These are phyloP conservation scores for Drosophila busckii DNA, from an alignment of 1,140 invertebrate genomes.

Conservation along the genomic window DNA sequence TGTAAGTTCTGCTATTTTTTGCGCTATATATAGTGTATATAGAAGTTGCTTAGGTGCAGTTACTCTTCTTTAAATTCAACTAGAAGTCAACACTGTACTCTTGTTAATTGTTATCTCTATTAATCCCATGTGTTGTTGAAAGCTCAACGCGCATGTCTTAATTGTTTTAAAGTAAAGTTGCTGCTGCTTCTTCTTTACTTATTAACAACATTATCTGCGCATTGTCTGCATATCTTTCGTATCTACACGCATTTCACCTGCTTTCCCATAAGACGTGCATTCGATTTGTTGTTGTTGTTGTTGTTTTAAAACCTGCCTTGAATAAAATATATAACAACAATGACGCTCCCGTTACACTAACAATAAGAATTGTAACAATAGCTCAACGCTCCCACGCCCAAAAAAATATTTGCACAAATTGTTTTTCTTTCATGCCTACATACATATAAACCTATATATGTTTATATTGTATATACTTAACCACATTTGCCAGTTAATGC, in stretches of 20 bases:
- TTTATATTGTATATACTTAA: conserved; percentile 40
- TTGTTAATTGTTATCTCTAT: too few relatives aligned
- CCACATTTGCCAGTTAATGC: conserved; percentile 58
- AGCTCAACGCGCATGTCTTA: too few relatives aligned
- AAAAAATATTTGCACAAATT: conserved; percentile 56
- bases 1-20: too few relatives aligned
- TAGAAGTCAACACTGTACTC: too few relatives aligned
- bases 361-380: conserved; percentile 25
- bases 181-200: neutral
- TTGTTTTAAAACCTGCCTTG: conserved; percentile 15
- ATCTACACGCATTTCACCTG: conserved; percentile 31
- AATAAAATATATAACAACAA: conserved; percentile 17
- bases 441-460: too few relatives aligned
- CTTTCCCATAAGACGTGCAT: conserved; percentile 48
- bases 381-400: conserved; percentile 51
- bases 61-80: too few relatives aligned
- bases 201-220: conserved; percentile 26
- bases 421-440: too few relatives aligned
- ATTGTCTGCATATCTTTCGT: conserved; percentile 21
- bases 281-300: conserved; percentile 24
- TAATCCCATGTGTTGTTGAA: too few relatives aligned
- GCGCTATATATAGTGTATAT: too few relatives aligned
- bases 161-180: too few relatives aligned
- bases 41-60: too few relatives aligned
- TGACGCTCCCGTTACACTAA: too few relatives aligned